Evolutionary conservation across 2,113 vertebrate species (phyloP).

Genomic region (Corythoichthys intestinalis): DNA sequence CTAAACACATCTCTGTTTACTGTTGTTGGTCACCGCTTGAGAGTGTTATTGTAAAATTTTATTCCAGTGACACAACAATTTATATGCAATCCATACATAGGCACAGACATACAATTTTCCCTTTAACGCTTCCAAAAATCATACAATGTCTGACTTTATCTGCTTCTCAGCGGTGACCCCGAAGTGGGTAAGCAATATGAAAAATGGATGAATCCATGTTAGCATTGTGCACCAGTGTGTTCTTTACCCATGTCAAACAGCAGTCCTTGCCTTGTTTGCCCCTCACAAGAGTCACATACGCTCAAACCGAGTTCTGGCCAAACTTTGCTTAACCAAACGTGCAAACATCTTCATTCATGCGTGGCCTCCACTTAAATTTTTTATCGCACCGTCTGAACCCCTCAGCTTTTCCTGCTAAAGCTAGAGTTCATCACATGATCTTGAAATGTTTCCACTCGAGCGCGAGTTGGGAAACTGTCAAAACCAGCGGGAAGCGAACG

Average conservation of each 20-base stretch:
- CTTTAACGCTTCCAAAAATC: neutral
- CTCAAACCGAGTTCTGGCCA: neutral
- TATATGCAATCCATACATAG: neutral
- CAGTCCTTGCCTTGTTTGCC: slow-evolving; percentile 2
- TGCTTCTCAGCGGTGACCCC: neutral
- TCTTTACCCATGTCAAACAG: slow-evolving; percentile 1
- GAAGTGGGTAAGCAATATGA: neutral
- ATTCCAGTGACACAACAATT: neutral
- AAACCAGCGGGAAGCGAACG: slow-evolving; percentile 52
- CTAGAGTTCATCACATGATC: slow-evolving; percentile 44
- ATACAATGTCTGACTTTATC: neutral
- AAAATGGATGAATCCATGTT: neutral
- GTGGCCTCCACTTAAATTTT: slow-evolving; percentile 22
- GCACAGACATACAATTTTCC: neutral
- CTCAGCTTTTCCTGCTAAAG: slow-evolving; percentile 37
- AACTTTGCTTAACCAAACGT: slow-evolving; percentile 8
- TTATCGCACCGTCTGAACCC: slow-evolving; percentile 26
- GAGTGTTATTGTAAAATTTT: neutral
- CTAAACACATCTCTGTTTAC: neutral
- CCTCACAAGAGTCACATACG: neutral
- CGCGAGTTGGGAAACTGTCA: slow-evolving; percentile 66
- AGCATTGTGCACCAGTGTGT: neutral
- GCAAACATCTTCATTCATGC: slow-evolving; percentile 1
- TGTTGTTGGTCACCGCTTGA: neutral
- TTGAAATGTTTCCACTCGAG: slow-evolving; percentile 62